Percentiles rank a stretch among this genome's conserved stretches.
These are phyloP conservation scores for Acrobasis consociella DNA, from an alignment of 2,888 invertebrate genomes.

Conservation along the genomic window DNA sequence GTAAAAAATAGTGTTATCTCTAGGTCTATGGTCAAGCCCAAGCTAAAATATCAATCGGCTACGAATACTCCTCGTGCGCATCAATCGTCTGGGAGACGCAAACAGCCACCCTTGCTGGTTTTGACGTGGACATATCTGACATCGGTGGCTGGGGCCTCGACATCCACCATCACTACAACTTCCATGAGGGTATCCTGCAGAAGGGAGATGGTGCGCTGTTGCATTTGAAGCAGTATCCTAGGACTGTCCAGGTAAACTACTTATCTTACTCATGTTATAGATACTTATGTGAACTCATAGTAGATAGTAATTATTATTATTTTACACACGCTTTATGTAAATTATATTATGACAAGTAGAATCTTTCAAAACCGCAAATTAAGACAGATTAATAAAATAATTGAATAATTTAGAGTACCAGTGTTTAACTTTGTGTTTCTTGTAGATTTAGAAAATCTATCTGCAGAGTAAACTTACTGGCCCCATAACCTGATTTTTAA, in stretches of 20 bases:
- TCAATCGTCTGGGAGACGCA: constrained; percentile 97
- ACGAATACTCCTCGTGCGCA: constrained; percentile 94
- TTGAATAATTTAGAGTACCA: too few species aligned
- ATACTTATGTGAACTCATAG: too few species aligned
- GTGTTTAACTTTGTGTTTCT: too few species aligned
- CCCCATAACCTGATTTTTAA: too few species aligned
- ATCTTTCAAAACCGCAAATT: too few species aligned
- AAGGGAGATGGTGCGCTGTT: constrained; percentile 98
- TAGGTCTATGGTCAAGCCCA: constrained; percentile 92
- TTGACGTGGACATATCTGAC: constrained; percentile 97
- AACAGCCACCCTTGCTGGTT: constrained; percentile 96
- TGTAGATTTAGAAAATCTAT: too few species aligned
- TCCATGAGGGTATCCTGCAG: constrained; percentile 98
- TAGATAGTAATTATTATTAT: too few species aligned
- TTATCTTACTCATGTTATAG: too few species aligned
- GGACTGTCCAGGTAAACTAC: constrained; percentile 87
- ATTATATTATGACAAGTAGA: too few species aligned
- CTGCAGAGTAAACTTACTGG: too few species aligned
- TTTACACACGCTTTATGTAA: too few species aligned
- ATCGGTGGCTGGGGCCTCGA: constrained; percentile 99
- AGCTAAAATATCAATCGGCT: constrained; percentile 95
- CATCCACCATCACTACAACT: constrained; percentile 99
- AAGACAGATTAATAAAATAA: too few species aligned
- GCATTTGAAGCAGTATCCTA: constrained; percentile 95
- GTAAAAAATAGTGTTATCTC: constrained; percentile 25